Percentiles rank a stretch among this genome's conserved stretches.
These are phyloP conservation scores for Notothenia rossii DNA, from an alignment of 2,113 vertebrate genomes.

Conservation along the genomic window DNA sequence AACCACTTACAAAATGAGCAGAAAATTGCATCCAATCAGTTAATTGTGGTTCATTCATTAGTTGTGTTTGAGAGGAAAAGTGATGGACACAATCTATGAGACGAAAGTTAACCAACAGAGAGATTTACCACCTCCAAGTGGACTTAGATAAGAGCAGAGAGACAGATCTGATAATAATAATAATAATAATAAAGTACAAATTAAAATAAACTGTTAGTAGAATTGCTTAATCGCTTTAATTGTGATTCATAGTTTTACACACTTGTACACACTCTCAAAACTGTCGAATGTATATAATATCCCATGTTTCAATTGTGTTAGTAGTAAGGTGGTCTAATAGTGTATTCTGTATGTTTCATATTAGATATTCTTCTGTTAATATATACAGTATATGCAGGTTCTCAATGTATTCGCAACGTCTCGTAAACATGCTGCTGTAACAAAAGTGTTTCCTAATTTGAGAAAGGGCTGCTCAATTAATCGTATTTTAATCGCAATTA, in stretches of 20 bases:
- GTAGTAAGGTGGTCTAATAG: too few species aligned
- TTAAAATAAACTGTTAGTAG: neutral
- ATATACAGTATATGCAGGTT: neutral
- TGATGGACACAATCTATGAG: neutral
- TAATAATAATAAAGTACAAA: neutral
- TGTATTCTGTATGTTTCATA: too few species aligned
- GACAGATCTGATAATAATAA: neutral
- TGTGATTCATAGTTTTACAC: too few species aligned
- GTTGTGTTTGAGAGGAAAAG: constrained; percentile 8
- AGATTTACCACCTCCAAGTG: too few species aligned
- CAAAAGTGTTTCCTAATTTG: too few species aligned
- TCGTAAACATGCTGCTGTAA: too few species aligned
- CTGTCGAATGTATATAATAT: too few species aligned
- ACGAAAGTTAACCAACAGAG: neutral
- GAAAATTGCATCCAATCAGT: neutral
- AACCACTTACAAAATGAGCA: neutral
- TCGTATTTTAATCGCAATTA: too few species aligned
- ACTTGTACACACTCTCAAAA: too few species aligned
- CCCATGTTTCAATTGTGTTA: neutral
- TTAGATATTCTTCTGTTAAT: too few species aligned
- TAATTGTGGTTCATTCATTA: neutral
- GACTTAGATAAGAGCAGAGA: neutral
- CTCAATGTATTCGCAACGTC: too few species aligned
- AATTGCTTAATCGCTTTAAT: neutral
- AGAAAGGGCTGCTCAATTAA: too few species aligned